Percentiles rank a stretch among this genome's conserved stretches.
Evolutionary conservation across 2,888 invertebrate genomes (phyloP).

Genomic region (Drosophila glabriapex): DNA sequence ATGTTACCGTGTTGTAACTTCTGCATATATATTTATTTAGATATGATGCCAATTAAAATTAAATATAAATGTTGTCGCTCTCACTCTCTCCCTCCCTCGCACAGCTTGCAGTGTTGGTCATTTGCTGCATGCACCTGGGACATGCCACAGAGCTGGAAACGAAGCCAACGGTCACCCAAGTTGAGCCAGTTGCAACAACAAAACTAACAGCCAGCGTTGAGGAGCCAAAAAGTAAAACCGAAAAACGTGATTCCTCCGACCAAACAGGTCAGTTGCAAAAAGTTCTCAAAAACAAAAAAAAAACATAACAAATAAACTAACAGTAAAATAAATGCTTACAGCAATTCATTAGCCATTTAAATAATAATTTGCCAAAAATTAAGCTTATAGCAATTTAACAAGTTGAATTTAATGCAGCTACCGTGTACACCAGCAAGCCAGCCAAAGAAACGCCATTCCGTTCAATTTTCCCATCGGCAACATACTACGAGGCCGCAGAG

Average conservation of each 20-base stretch:
- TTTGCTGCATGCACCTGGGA: conserved; percentile 34
- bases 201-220: conserved; percentile 63
- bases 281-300: not conserved
- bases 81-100: not conserved
- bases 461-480: conserved; percentile 63
- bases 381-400: not conserved
- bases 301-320: not conserved
- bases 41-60: conserved; percentile 24
- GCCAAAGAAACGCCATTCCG: conserved; percentile 74
- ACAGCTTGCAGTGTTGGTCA: conserved; percentile 35
- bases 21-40: not conserved
- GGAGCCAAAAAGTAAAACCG: conserved; percentile 74
- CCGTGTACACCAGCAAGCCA: conserved; percentile 42
- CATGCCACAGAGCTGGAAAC: conserved; percentile 47
- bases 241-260: conserved; percentile 76
- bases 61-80: not conserved
- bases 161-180: conserved; percentile 34
- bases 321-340: not conserved
- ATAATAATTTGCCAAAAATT: not conserved
- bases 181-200: conserved; percentile 47
- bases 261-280: conserved; percentile 61
- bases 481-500: conserved; percentile 55
- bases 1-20: conserved; percentile 12
- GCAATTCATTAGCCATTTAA: not conserved
- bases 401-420: not conserved